Evolutionary conservation across 53 echinoderm and acorn worm species (phyloP).

Genomic region (Zoroaster sp.): DNA sequence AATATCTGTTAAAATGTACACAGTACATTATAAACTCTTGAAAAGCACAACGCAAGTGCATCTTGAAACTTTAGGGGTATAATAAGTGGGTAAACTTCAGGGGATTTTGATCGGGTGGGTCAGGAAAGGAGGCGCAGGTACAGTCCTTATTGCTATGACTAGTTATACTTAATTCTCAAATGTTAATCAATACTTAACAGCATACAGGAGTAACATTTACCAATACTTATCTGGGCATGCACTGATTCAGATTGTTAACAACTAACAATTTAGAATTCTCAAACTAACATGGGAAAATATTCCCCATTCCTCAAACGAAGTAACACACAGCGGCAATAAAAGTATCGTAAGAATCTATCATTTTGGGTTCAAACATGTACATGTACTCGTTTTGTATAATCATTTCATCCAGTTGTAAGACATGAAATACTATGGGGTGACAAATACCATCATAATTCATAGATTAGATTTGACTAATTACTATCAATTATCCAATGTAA

Average conservation of each 20-base stretch:
- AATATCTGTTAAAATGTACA: too few relatives aligned
- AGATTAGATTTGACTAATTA: neutral
- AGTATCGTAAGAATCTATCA: neutral
- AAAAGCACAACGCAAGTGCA: neutral
- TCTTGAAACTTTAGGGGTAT: neutral
- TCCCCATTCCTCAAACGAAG: neutral
- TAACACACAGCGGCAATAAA: neutral
- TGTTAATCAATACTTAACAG: neutral
- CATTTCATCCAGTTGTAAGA: neutral
- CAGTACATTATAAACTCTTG: too few relatives aligned
- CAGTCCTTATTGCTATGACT: neutral
- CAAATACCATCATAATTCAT: neutral
- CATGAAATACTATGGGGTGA: neutral
- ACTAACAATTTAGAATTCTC: neutral
- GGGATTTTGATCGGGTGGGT: neutral
- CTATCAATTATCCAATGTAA: neutral
- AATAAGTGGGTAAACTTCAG: neutral
- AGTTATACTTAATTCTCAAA: neutral
- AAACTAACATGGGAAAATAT: neutral
- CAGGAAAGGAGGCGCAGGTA: neutral
- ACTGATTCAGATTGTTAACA: neutral
- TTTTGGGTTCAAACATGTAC: conserved; percentile 14
- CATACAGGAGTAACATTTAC: neutral
- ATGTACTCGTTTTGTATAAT: neutral
- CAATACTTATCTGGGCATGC: neutral